Evolutionary conservation across 2,113 vertebrate genomes (phyloP), one percentile per base, ranked within the genome.

Genomic region (Orthonyx spaldingii): DNA sequence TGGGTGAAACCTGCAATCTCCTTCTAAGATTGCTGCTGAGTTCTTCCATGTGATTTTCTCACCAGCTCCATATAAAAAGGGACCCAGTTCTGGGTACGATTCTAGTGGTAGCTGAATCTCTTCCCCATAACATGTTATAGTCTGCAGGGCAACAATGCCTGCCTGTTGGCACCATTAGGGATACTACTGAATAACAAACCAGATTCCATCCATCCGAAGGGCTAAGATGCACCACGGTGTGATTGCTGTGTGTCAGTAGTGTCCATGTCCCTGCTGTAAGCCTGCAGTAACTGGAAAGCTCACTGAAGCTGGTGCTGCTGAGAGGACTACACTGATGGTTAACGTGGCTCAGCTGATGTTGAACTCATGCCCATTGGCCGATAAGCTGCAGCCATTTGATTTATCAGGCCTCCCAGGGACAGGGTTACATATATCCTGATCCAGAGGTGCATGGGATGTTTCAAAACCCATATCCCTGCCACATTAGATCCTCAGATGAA

Each of bases 381-480:
- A 2, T 35, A 35, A 72, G 28, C n/a, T 92, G 68, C 50, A 95
- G 47, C 26, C 7, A 11, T 47, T 50, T 84, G 37, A 27, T 81
- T 81, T 78, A 63, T 74, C 42, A 39, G 28, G 37, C 41, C 20
- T 69, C 26, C 5, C 27, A 39, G 23, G 7, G 10, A 15, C 27
- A 66, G 19, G 14, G 23, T 16, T 81, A 33, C 21, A 4, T 63
- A 16, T 42, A 35, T 39, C 33, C 24, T 16, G 8, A 75, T 32
- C 27, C 37, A 33, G 41, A 71, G 50, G 52, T 81, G 33, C 68
- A 49, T 7, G 4, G 10, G 2, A 6, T 68, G 6, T 92, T 94
- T 70, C 30, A 64, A 78, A 87, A 37, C 32, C 22, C 0, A 0
- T 32, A 32, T 32, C 42, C 2, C 0, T 75, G 42, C 60, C 32